These are phyloP conservation scores for Caenorhabditis plicata DNA, from an alignment of 2,888 invertebrate species.

Conservation along the genomic window DNA sequence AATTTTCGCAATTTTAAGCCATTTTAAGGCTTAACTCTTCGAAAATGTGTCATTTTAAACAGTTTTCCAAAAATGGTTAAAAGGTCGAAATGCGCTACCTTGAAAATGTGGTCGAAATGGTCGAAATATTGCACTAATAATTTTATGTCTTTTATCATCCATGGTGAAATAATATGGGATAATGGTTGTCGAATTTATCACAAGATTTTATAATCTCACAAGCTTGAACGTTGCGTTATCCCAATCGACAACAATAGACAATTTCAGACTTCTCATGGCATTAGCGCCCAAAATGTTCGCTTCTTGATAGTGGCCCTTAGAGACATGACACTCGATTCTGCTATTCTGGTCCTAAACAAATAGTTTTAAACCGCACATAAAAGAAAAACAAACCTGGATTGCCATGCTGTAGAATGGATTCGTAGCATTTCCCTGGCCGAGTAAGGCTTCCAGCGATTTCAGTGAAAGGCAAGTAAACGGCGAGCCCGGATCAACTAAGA, in stretches of 20 bases:
- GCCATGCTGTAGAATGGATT: slow-evolving; percentile 9
- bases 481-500: slow-evolving; percentile 19
- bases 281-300: slow-evolving; percentile 36
- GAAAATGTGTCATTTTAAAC: no score
- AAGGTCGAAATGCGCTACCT: no score
- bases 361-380: slow-evolving; percentile 15
- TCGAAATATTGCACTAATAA: no score
- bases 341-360: slow-evolving; percentile 33
- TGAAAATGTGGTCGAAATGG: no score
- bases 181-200: neutral
- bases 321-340: slow-evolving; percentile 30
- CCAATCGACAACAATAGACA: slow-evolving; percentile 37
- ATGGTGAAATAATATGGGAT: neutral
- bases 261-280: slow-evolving; percentile 20
- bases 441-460: slow-evolving; percentile 28
- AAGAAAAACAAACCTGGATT: slow-evolving; percentile 36
- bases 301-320: slow-evolving; percentile 27
- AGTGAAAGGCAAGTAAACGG: slow-evolving; percentile 30
- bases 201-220: neutral
- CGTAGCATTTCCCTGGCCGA: slow-evolving; percentile 18
- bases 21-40: no score
- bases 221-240: slow-evolving; percentile 25
- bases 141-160: no score
- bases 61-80: no score
- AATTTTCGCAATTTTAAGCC: no score